Evolutionary conservation across 2,888 invertebrate genomes (phyloP).

Genomic region (Drosophila nigricruria): DNA sequence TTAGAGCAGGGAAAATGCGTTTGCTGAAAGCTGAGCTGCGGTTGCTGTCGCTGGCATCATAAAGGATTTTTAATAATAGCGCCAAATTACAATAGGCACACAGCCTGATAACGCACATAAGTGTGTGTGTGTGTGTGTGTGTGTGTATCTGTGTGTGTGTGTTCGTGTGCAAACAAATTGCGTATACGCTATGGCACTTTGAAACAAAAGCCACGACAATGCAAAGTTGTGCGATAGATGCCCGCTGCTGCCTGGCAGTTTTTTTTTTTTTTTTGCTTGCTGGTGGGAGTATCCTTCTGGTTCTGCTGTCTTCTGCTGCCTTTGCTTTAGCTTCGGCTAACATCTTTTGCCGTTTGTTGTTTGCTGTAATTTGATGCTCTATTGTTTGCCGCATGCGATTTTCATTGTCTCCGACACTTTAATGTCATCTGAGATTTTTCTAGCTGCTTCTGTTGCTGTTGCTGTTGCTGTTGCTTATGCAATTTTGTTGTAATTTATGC

Average conservation of each 20-base stretch:
- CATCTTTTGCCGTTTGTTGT: conserved; percentile 49
- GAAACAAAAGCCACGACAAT: conserved; percentile 78
- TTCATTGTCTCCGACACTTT: conserved; percentile 53
- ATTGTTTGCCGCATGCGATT: conserved; percentile 65
- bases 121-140: conserved; percentile 23
- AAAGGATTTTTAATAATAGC: conserved; percentile 81
- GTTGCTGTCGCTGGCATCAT: conserved; percentile 64
- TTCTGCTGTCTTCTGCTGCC: background rate
- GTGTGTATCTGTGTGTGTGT: conserved; percentile 18
- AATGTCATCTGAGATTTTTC: conserved; percentile 61
- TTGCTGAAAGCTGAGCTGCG: conserved; percentile 76
- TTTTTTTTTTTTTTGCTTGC: conserved; percentile 1
- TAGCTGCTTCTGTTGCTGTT: conserved; percentile 29
- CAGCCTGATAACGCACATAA: conserved; percentile 27
- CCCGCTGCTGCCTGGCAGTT: conserved; percentile 18
- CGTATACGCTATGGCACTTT: conserved; percentile 78
- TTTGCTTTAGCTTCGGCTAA: conserved; percentile 6
- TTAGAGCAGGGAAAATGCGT: conserved; percentile 78
- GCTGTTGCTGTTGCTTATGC: conserved; percentile 36
- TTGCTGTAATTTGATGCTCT: conserved; percentile 74
- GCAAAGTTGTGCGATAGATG: conserved; percentile 56
- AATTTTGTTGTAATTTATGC: conserved; percentile 75
- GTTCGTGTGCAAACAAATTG: conserved; percentile 62
- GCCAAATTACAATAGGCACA: conserved; percentile 77
- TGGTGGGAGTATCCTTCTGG: conserved; percentile 44